Conservation (phyloP, 2,113 vertebrate species). For the Lasiurus cinereus region DNA sequence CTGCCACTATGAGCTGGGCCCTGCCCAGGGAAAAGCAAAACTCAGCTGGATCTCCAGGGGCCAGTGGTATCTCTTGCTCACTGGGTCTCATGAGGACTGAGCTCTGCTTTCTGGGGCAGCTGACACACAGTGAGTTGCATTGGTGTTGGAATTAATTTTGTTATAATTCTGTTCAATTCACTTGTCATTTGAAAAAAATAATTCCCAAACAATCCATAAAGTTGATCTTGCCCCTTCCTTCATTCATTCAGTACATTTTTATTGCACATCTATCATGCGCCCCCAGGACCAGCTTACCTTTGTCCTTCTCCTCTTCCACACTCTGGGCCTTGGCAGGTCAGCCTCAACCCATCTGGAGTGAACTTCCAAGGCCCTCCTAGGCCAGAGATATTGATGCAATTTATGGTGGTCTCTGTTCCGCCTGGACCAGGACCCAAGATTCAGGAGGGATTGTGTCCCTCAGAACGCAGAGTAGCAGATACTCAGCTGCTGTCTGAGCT, state of each 20-base stretch:
- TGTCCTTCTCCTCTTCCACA: not conserved
- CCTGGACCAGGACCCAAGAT: not conserved
- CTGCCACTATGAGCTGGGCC: not conserved
- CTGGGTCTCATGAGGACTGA: not conserved
- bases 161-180: constrained; percentile 25
- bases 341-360: not conserved
- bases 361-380: not conserved
- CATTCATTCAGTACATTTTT: not conserved
- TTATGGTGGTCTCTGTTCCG: not conserved
- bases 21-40: not conserved
- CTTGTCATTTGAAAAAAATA: not conserved
- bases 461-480: not conserved
- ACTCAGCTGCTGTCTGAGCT: not conserved
- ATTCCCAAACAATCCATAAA: constrained; percentile 2
- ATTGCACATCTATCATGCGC: no score
- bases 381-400: not conserved
- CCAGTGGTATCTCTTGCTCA: not conserved
- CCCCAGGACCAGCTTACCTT: not conserved
- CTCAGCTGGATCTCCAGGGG: not conserved
- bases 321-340: not conserved
- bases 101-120: not conserved
- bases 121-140: not conserved
- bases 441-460: not conserved
- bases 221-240: not conserved
- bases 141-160: not conserved